Evolutionary conservation across 37 sponge, comb jelly and placozoan genomes (phyloP), one percentile per base, ranked within the genome.

Genomic region (Theonella swinhoei): DNA sequence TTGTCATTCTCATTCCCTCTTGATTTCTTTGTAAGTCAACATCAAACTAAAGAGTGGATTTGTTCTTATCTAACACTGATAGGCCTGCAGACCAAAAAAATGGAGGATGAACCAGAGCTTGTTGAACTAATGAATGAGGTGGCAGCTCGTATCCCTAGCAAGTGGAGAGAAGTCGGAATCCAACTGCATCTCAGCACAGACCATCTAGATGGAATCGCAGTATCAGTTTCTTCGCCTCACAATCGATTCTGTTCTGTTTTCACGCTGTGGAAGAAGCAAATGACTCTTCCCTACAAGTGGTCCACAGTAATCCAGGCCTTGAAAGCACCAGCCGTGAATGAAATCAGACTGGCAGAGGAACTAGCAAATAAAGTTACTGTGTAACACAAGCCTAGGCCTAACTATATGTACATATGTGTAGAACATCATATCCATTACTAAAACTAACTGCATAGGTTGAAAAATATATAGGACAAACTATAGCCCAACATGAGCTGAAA

Each of bases 71-170:
- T n/a, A n/a, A n/a, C n/a, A n/a, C n/a, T n/a, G n/a, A n/a, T n/a
- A n/a, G n/a, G n/a, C n/a, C n/a, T n/a, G n/a, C n/a, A n/a, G n/a
- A n/a, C n/a, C n/a, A n/a, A n/a, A n/a, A n/a, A n/a, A n/a, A n/a
- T n/a, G n/a, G n/a, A n/a, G n/a, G 47, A 64, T 34, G 29, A 31
- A 25, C 83, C 83, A 1, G 4, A 4, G 11, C 41, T 67, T 75
- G 1, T 8, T 0, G 70, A 76, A 14, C 38, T 83, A 30, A 72
- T 83, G 75, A 74, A 83, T 62, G 17, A 70, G 9, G 83, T 83
- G 17, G 83, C 83, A 5, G 76, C 35, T 24, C 23, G n/a, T 0
- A 72, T 73, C 2, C 63, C 77, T n/a, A 62, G 64, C 32, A 62
- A 77, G 32, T 77, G 77, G 77, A 60, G 38, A 62, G 23, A 22